Evolutionary conservation across 2,888 invertebrate species (phyloP).

Genomic region (Helleia helle): DNA sequence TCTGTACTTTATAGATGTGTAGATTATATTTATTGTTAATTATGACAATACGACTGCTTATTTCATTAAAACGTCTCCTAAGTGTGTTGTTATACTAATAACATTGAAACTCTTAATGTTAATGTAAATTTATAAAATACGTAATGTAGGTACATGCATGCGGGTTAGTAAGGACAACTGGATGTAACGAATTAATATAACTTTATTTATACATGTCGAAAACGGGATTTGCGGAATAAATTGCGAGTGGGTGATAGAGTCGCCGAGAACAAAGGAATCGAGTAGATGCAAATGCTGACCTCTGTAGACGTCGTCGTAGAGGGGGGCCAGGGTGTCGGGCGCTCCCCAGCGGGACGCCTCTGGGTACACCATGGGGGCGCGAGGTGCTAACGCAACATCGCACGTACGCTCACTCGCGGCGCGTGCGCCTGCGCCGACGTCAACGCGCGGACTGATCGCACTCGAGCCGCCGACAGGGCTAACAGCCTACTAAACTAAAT

Average conservation of each 20-base stretch:
- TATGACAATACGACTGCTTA: no score
- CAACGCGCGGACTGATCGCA: slow-evolving; percentile 52
- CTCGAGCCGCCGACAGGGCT: slow-evolving; percentile 7
- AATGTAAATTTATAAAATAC: no score
- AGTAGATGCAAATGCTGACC: slow-evolving; percentile 61
- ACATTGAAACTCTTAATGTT: no score
- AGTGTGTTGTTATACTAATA: no score
- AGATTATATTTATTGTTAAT: no score
- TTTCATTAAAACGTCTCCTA: no score
- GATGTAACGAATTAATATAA: not conserved
- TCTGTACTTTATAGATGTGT: no score
- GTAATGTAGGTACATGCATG: no score
- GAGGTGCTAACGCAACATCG: slow-evolving; percentile 54
- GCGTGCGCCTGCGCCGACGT: slow-evolving; percentile 57
- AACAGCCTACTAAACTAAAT: slow-evolving; percentile 6
- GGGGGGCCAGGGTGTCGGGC: slow-evolving; percentile 77
- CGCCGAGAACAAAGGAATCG: slow-evolving; percentile 13
- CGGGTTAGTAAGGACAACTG: not conserved
- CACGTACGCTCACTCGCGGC: slow-evolving; percentile 28
- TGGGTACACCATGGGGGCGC: slow-evolving; percentile 72
- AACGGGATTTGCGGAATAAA: not conserved
- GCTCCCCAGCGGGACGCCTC: slow-evolving; percentile 75
- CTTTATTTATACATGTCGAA: not conserved
- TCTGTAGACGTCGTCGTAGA: slow-evolving; percentile 79
- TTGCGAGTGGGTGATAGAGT: slow-evolving; percentile 5